Conservation (phyloP, 1,140 invertebrate species). For the Cyrtorhinus lividipennis region DNA sequence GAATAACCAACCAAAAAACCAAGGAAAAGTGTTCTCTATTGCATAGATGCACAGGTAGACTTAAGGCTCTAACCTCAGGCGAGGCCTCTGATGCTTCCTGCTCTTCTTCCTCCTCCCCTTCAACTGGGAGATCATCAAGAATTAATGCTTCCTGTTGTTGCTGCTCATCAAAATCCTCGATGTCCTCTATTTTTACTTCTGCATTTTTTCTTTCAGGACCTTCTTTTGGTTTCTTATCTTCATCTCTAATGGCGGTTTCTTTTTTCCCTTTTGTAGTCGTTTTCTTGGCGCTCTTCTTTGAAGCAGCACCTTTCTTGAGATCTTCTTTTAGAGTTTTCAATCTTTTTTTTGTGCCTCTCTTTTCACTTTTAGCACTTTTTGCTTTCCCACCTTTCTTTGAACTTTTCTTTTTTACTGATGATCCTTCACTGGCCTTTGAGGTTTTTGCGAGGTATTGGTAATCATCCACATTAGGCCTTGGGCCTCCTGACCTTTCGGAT, state of each 20-base stretch:
- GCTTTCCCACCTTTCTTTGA: not conserved
- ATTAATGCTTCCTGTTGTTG: not conserved
- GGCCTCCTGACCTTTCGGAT: not conserved
- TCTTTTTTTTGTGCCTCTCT: not conserved
- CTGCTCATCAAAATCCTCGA: not conserved
- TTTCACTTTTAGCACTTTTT: not conserved
- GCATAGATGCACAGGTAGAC: too few species aligned
- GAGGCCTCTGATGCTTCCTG: not conserved
- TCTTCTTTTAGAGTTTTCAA: not conserved
- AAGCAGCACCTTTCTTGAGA: not conserved
- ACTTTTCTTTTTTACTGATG: not conserved
- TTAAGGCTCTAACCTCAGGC: too few species aligned
- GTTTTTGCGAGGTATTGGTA: not conserved
- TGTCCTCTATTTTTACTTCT: not conserved
- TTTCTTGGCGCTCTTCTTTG: not conserved
- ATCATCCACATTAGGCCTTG: not conserved
- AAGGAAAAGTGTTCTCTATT: too few species aligned
- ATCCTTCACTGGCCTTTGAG: not conserved
- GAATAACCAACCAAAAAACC: too few species aligned
- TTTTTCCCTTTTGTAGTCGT: not conserved
- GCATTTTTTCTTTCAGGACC: not conserved
- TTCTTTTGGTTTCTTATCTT: not conserved
- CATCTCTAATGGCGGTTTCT: not conserved
- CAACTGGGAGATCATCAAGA: not conserved
- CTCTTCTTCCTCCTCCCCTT: constrained; percentile 17